phyloP scores from a whole-genome alignment of 2,113 vertebrate species.

The Tetraodon nigroviridis region DNA sequence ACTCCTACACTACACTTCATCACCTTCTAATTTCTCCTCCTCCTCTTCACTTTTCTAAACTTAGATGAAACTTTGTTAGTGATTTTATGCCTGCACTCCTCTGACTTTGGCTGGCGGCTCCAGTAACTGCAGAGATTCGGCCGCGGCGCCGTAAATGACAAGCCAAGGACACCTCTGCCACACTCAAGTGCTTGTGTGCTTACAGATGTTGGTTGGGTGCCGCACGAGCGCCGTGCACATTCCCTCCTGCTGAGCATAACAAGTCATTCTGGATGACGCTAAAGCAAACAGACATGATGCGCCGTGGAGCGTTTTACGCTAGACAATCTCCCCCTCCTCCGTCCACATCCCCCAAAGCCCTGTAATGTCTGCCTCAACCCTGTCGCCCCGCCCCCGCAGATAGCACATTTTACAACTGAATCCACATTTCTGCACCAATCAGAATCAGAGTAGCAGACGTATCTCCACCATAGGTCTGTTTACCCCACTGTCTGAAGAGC shows the following conservation, averaged over 20 bases:
- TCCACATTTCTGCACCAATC: conserved; percentile 49
- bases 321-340: conserved; percentile 11
- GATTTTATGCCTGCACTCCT: conserved; percentile 31
- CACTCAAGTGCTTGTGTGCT: conserved; percentile 21
- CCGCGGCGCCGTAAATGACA: conserved; percentile 43
- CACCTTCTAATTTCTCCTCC: conserved; percentile 45
- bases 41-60: conserved; percentile 59
- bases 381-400: conserved; percentile 5
- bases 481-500: conserved; percentile 26
- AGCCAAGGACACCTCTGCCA: conserved; percentile 48
- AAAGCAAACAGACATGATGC: conserved; percentile 28
- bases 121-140: conserved; percentile 17
- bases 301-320: conserved; percentile 24
- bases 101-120: conserved; percentile 33
- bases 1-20: conserved; percentile 45
- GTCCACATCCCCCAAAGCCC: conserved; percentile 2
- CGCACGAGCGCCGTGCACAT: not conserved
- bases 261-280: conserved; percentile 28
- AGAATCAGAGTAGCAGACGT: conserved; percentile 20
- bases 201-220: conserved; percentile 8
- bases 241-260: conserved; percentile 8
- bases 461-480: conserved; percentile 18
- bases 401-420: conserved; percentile 42
- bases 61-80: conserved; percentile 48
- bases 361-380: conserved; percentile 13